Base-by-base conservation (phyloP, 1,140 invertebrate species). In the Philotrypesis tridentata region DNA sequence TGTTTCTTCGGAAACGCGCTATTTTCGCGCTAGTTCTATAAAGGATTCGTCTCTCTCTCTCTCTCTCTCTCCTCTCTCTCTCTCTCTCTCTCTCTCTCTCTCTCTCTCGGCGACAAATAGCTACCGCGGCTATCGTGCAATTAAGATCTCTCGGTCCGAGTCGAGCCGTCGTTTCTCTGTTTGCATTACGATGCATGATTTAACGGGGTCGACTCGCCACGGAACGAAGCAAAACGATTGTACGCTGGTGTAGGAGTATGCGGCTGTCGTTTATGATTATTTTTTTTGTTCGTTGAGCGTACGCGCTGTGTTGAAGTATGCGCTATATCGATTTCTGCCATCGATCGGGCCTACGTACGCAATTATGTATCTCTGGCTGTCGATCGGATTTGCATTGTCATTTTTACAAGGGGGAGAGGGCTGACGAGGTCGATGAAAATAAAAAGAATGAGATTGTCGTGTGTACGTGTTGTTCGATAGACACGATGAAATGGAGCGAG, bases 111-210 rank as follows among this genome's bases (percentile, higher is more conserved):
- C 17, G n/a, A 60, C n/a, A 63, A 73, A 80, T 67, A 73, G 61
- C 43, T 37, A n/a, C 31, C 27, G 6, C 72, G 25, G 17, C 31
- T 89, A 90, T 90, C 88, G 83, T 80, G 86, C 76, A 89, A 90
- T 90, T 90, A 90, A 84, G 87, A 90, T 90, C 88, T 79, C n/a
- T n/a, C n/a, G n/a, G n/a, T n/a, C n/a, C n/a, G n/a, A n/a, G n/a
- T n/a, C 29, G 71, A 23, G 43, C 80, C 65, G 33, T 73, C 40
- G 68, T 75, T 37, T 71, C 80, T n/a, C 11, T 80, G 85, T 87
- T 88, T 86, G 85, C 85, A 85, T 84, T 83, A 73, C 83, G 65
- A 86, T 88, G 85, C 82, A 88, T 88, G 86, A 88, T 88, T 88
- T 84, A 88, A 84, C 84, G 63, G 71, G 40, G 71, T 68, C 31